A percentile compares a stretch with the other conserved stretches of the same genome.
These are phyloP conservation scores for Psittacula cyanocephala DNA, from an alignment of 2,113 vertebrate genomes.

Conservation along the genomic window DNA sequence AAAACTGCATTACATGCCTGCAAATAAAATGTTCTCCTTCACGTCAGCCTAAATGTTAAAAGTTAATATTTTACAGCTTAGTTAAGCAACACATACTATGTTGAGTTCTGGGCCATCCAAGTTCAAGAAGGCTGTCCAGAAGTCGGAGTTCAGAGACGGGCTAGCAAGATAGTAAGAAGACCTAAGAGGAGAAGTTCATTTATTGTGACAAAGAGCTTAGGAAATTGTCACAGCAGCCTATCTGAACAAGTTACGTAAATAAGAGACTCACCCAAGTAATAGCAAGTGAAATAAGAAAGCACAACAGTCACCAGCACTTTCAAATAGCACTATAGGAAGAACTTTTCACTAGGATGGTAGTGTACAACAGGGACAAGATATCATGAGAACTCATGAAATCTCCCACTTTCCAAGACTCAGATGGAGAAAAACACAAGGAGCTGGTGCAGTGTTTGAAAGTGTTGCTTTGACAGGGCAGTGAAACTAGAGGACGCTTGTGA, in stretches of 20 bases:
- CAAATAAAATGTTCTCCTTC: background rate
- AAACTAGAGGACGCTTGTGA: background rate
- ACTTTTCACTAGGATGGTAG: background rate
- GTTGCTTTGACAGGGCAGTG: background rate
- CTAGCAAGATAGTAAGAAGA: background rate
- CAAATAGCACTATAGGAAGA: background rate
- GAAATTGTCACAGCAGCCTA: background rate
- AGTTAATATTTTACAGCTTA: background rate
- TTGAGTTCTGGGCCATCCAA: background rate
- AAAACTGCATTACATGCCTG: background rate
- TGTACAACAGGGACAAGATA: background rate
- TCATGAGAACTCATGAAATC: background rate
- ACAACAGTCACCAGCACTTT: background rate
- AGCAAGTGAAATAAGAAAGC: background rate
- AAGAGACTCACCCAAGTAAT: background rate
- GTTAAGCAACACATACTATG: background rate
- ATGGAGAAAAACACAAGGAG: background rate
- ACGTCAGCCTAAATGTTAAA: background rate
- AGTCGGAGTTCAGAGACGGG: background rate
- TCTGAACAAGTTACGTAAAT: background rate
- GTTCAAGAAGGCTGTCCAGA: background rate
- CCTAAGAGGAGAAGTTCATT: background rate
- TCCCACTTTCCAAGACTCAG: background rate
- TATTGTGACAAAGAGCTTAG: background rate
- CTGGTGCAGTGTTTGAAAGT: background rate